Percentiles rank a stretch among this genome's conserved stretches.
Conservation (phyloP, 2,888 invertebrate species). For the Dicyrtoma fusca region DNA sequence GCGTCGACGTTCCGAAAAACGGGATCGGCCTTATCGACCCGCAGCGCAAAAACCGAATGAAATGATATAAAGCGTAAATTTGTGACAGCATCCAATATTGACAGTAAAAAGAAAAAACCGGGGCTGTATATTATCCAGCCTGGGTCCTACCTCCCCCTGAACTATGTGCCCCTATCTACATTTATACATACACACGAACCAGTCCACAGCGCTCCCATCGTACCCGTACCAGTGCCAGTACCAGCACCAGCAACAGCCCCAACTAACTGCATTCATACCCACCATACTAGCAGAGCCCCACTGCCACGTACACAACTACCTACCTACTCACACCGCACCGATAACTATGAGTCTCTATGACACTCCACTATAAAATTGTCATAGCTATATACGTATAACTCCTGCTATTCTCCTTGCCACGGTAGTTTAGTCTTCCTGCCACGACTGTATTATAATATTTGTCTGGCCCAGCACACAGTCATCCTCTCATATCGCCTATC, state of each 20-base stretch:
- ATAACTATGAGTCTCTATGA: no score
- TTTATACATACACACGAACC: no score
- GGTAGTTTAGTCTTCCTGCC: neutral
- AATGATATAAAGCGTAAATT: conserved; percentile 57
- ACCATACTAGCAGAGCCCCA: no score
- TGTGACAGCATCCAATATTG: conserved; percentile 57
- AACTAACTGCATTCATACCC: no score
- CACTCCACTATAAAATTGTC: no score
- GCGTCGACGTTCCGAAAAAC: conserved; percentile 40
- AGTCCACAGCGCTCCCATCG: no score
- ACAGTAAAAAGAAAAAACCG: conserved; percentile 42
- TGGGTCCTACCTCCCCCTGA: no score
- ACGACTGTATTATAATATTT: neutral
- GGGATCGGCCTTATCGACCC: conserved; percentile 56
- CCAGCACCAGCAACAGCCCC: no score
- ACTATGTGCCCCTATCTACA: no score
- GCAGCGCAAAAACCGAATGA: conserved; percentile 53
- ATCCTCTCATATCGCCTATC: neutral
- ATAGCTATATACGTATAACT: neutral
- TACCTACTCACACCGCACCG: no score
- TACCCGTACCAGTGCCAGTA: no score
- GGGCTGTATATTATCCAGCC: conserved; percentile 9
- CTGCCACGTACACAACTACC: no score
- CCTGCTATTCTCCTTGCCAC: neutral
- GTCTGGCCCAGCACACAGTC: conserved; percentile 1